Evolutionary conservation across 2,113 vertebrate species (phyloP), one percentile per base, ranked within the genome.

Genomic region (Dermatemys mawii): DNA sequence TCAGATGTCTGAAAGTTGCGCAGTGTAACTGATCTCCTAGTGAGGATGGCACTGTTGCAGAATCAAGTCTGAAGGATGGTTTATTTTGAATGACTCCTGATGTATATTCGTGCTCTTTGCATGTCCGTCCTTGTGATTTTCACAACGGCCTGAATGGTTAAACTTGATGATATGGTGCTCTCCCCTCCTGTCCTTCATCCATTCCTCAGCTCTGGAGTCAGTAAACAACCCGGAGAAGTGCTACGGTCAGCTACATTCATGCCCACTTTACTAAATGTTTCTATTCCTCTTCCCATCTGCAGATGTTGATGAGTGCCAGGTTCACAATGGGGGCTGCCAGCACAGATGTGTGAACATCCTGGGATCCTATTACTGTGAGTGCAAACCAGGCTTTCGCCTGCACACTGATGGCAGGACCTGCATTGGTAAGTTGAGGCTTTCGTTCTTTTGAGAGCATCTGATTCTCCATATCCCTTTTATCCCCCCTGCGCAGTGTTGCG

Each of bases 311-410:
- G 99, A 99, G 96, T 99, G 99, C 97, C 99, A 97, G 88, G 97
- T 98, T 22, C 99, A 98, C 97, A 99, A 99, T 0, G 99, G 99
- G 6, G 99, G 99, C 97, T 99, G 99, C 98, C 99, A 99, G 97
- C 99, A 99, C 90, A 97, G 97, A 27, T 99, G 99, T 76, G 96
- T 99, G 96, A 99, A 99, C 98, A 99, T 98, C 32, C 97, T 98
- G 1, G 99, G 98, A 78, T 99, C 99, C 17, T 99, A 98, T 90
- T 97, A 98, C 92, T 99, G 99, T 1, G 98, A 99, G 94, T 99
- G 99, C 97, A 97, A 95, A 82, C 97, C 97, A 0, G 99, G 99
- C 57, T 99, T 97, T 84, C 99, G 99, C 32, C 98, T 99, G 84
- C 99, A 99, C 16, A 85, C 98, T 0, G 99, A 99, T 0, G 98